Conservation (phyloP, 2,113 vertebrate genomes). For the Ivindomyrus marchei region DNA sequence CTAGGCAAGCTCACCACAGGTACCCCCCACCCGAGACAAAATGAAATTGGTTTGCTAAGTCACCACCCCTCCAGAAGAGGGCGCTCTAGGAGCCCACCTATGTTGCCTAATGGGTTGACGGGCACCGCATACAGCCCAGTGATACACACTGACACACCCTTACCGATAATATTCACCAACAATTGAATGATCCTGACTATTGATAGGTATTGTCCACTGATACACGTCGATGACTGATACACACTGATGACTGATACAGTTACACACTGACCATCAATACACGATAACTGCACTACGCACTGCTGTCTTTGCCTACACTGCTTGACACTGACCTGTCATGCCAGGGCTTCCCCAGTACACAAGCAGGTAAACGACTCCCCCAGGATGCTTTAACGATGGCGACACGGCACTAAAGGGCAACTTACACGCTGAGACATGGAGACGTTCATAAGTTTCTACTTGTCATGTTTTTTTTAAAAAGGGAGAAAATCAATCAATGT, state of each 20-base stretch:
- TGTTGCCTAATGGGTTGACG: not conserved
- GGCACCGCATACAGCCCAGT: not conserved
- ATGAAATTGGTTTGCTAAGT: not conserved
- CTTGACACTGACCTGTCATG: not conserved
- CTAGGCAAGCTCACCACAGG: not conserved
- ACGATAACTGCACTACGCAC: not conserved
- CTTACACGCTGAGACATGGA: not conserved
- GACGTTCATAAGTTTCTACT: not conserved
- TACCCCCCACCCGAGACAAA: not conserved
- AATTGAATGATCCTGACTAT: not conserved
- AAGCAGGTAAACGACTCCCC: not conserved
- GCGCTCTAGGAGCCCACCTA: not conserved
- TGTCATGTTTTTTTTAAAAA: not conserved
- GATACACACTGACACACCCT: not conserved
- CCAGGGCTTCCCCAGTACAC: not conserved
- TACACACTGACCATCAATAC: not conserved
- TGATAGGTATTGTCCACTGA: not conserved
- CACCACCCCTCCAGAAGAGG: not conserved
- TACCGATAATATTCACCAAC: not conserved
- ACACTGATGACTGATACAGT: not conserved
- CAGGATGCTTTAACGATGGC: not conserved
- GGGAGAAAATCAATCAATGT: not conserved
- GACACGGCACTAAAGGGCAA: not conserved
- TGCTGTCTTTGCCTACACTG: not conserved
- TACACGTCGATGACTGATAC: not conserved